Evolutionary conservation across 2,797 vertebrate species (phyloP), one percentile per base, ranked within the genome.

Genomic region (Enoplosus armatus): DNA sequence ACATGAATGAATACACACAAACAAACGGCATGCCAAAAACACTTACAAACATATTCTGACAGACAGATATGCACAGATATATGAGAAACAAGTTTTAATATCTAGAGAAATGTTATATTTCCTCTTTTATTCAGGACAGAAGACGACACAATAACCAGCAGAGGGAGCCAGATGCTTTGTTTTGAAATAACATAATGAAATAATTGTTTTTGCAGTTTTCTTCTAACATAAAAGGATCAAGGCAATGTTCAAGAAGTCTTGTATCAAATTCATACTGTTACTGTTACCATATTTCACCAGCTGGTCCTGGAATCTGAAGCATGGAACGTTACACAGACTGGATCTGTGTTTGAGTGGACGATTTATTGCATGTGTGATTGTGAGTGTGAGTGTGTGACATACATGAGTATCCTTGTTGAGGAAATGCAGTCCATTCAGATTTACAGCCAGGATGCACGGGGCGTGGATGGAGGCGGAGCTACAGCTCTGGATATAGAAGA

Each of bases 401-500:
- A 99, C 98, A 0, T 99, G 97, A 63, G 96, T 98, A 45, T 98
- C 96, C 66, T 97, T 98, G 93, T 96, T 96, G 47, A 99, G 96
- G 88, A 99, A 99, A 93, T 96, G 97, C 67, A 99, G 96, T 69
- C 98, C 98, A 0, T 98, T 98, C 82, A 99, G 96, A 91, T 98
- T 99, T 80, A 99, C 93, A 0, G 98, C 97, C 84, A 99, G 94
- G 91, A 99, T 95, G 86, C 98, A 99, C 0, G 98, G 98, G 0
- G 97, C 96, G 0, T 95, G 85, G 8, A 99, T 94, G 11, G 96
- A 85, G 0, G 89, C 83, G 29, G 96, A 97, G 91, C 97, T 97
- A 73, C 97, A 98, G 92, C 97, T 99, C 91, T 98, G 97, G 90
- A 99, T 95, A 95, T 97, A 98, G 96, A 99, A 99, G 95, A 99